Evolutionary conservation across 2,113 vertebrate genomes (phyloP).

Genomic region (Equus przewalskii): DNA sequence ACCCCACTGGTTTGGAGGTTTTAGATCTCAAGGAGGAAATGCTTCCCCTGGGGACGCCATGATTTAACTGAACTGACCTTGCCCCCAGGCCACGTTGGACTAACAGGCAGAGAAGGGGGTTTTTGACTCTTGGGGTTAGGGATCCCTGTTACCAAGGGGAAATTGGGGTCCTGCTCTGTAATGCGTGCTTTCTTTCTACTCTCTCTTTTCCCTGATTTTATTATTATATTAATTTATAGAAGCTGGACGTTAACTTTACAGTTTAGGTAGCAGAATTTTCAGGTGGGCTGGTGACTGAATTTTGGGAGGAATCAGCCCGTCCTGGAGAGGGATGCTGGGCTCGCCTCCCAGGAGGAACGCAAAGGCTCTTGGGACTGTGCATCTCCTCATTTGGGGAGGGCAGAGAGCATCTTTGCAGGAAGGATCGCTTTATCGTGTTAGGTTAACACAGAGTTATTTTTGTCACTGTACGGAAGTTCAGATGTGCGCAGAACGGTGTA

Average conservation of each 20-base stretch:
- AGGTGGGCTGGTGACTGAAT: neutral
- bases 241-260: neutral
- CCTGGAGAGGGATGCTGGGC: neutral
- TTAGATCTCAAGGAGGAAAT: neutral
- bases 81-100: neutral
- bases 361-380: neutral
- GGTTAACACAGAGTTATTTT: neutral
- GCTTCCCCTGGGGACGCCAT: neutral
- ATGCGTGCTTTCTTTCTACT: neutral
- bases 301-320: neutral
- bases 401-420: neutral
- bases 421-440: neutral
- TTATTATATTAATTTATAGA: neutral
- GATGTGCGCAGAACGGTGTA: neutral
- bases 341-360: neutral
- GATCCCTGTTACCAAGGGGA: neutral
- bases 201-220: neutral
- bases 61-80: neutral
- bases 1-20: neutral
- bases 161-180: neutral
- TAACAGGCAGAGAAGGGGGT: neutral
- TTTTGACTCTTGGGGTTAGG: neutral
- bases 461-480: neutral
- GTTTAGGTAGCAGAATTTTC: neutral
- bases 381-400: neutral